Percentiles rank a stretch among this genome's conserved stretches.
phyloP scores from a whole-genome alignment of 2,888 invertebrate genomes.

The Antheraea assamensis region DNA sequence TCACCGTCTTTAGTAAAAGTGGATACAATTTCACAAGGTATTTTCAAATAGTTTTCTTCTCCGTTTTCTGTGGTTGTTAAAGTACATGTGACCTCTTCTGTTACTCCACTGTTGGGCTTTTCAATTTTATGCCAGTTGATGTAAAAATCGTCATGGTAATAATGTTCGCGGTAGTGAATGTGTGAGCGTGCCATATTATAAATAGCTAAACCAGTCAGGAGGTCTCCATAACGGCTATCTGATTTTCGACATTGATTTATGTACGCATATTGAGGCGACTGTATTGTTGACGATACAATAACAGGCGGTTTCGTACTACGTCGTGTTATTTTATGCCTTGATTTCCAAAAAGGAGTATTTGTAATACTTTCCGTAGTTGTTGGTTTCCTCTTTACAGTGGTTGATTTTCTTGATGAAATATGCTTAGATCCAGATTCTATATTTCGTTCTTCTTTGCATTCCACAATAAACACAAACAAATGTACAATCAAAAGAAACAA shows the following conservation, averaged over 20 bases:
- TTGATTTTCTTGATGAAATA: slow-evolving; percentile 18
- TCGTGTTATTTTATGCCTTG: no score
- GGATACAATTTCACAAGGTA: slow-evolving; percentile 75
- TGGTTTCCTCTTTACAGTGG: neutral
- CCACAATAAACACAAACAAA: slow-evolving; percentile 14
- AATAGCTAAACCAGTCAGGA: slow-evolving; percentile 66
- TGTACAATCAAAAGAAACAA: slow-evolving; percentile 18
- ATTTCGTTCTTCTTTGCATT: slow-evolving; percentile 9
- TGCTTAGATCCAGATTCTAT: slow-evolving; percentile 36
- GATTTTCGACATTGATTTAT: slow-evolving; percentile 67
- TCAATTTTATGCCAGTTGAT: slow-evolving; percentile 41
- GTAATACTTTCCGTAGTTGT: no score
- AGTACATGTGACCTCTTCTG: slow-evolving; percentile 56
- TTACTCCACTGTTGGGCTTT: slow-evolving; percentile 31
- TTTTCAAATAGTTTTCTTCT: slow-evolving; percentile 54
- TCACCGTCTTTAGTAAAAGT: slow-evolving; percentile 58
- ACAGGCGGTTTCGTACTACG: no score
- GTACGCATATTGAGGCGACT: slow-evolving; percentile 67
- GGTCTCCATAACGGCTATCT: slow-evolving; percentile 63
- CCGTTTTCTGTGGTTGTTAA: slow-evolving; percentile 62
- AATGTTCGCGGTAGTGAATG: slow-evolving; percentile 57
- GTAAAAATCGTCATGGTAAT: slow-evolving; percentile 72
- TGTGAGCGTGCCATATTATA: slow-evolving; percentile 72
- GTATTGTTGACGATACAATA: slow-evolving; percentile 38
- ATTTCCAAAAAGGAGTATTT: no score